phyloP scores from a whole-genome alignment of 2,888 invertebrate genomes.

The Drosophila rellima region DNA sequence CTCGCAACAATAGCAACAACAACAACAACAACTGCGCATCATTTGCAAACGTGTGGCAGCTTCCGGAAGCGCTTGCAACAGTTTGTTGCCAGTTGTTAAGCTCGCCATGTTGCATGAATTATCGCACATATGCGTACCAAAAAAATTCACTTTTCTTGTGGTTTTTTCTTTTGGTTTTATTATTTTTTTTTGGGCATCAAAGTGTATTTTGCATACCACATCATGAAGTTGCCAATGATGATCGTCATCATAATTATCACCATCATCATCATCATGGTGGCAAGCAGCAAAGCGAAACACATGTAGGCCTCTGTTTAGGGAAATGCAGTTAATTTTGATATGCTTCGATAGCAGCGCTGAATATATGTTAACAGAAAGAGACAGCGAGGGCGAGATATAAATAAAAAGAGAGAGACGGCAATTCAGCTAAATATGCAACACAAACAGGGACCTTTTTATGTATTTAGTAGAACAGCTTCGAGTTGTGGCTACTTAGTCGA shows the following conservation, averaged over 20 bases:
- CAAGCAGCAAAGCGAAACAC: constrained; percentile 68
- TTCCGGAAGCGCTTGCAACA: constrained; percentile 68
- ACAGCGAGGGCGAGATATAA: too few species aligned
- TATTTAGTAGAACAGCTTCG: not conserved
- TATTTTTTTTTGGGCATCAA: constrained; percentile 32
- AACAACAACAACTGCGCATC: constrained; percentile 39
- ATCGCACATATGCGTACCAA: constrained; percentile 59
- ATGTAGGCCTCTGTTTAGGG: constrained; percentile 42
- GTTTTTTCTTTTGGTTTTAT: not conserved
- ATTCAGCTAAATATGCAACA: not conserved
- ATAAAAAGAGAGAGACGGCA: not conserved
- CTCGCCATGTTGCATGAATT: constrained; percentile 58
- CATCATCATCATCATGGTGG: constrained; percentile 41
- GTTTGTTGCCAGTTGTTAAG: constrained; percentile 44
- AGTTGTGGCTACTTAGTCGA: not conserved
- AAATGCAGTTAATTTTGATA: constrained; percentile 55
- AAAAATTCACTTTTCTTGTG: constrained; percentile 33
- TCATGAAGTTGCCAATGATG: constrained; percentile 23
- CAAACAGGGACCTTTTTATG: not conserved
- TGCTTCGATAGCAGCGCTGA: constrained; percentile 54
- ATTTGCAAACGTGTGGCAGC: constrained; percentile 61
- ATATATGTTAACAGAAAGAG: constrained; percentile 30
- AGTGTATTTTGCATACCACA: constrained; percentile 28
- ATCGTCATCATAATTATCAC: constrained; percentile 36
- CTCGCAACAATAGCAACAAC: constrained; percentile 14